Evolutionary conservation across 2,797 vertebrate species (phyloP), one percentile per base, ranked within the genome.

Genomic region (Aplochiton taeniatus): DNA sequence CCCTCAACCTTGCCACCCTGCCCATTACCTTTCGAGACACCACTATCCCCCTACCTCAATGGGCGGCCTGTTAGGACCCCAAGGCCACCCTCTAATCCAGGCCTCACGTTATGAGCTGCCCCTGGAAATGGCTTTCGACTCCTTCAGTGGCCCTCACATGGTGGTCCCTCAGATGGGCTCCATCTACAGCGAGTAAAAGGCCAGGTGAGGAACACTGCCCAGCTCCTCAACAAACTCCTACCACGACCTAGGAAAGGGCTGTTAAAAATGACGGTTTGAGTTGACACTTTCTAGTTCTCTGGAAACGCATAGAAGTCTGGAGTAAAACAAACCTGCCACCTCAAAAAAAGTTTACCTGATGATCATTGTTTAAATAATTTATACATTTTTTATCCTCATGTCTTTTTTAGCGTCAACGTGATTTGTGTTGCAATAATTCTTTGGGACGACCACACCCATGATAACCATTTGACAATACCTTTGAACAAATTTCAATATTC

Each of bases 111-210:
- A 94, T 9, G 95, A 98, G 75, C 82, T 97, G 81, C 96, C 96
- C 70, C 83, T 98, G 75, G 96, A 98, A 42, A 87, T 95, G 85
- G 81, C 90, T 78, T 98, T 96, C 55, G 96, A 99, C 74, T 80
- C 95, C 65, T 99, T 95, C 69, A 41, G 80, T 44, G 65, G 91
- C 0, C 89, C 94, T 49, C 95, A 95, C 62, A 85, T 86, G 69
- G 83, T 94, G 12, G 80, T 87, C 48, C 78, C 95, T 42, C 95
- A 96, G 83, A 92, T 97, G 82, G 91, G 89, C 0, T 64, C 90
- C 68, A 93, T 98, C 64, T 98, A 93, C 86, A 91, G 81, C 0
- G 93, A 95, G 64, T 93, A 90, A n/a, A n/a, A 87, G 13, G 1
- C 58, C 56, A 65, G 42, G 44, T 46, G 48, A 60, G 58, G 18